Evolutionary conservation across 2,113 vertebrate species (phyloP).

Genomic region (Callipepla californica): DNA sequence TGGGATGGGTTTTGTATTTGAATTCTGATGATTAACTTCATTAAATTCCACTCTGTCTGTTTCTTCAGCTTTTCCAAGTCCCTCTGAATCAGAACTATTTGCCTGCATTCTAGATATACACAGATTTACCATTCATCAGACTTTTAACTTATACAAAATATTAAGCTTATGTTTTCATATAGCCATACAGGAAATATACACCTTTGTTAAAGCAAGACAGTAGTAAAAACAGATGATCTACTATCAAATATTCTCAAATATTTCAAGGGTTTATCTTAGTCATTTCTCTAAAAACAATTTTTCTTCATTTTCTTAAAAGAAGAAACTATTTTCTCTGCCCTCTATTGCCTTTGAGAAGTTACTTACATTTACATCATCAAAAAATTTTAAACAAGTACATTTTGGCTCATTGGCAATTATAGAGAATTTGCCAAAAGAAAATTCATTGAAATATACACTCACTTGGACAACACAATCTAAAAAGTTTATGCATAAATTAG

Average conservation of each 20-base stretch:
- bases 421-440: neutral
- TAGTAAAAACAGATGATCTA: neutral
- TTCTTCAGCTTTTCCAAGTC: neutral
- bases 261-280: neutral
- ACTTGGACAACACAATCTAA: neutral
- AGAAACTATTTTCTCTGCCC: neutral
- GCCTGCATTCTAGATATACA: neutral
- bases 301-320: neutral
- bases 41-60: neutral
- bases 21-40: neutral
- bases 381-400: neutral
- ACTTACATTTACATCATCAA: neutral
- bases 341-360: neutral
- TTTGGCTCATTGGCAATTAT: neutral
- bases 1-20: too few species aligned
- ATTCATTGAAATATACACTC: neutral
- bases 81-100: neutral
- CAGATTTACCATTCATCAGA: neutral
- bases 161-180: neutral
- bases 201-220: neutral
- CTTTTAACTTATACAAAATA: neutral
- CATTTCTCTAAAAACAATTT: neutral
- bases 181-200: neutral
- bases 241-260: neutral
- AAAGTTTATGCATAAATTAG: neutral